A percentile compares a stretch with the other conserved stretches of the same genome.
phyloP scores from a whole-genome alignment of 2,797 vertebrate species.

The Acropternis orthonyx region DNA sequence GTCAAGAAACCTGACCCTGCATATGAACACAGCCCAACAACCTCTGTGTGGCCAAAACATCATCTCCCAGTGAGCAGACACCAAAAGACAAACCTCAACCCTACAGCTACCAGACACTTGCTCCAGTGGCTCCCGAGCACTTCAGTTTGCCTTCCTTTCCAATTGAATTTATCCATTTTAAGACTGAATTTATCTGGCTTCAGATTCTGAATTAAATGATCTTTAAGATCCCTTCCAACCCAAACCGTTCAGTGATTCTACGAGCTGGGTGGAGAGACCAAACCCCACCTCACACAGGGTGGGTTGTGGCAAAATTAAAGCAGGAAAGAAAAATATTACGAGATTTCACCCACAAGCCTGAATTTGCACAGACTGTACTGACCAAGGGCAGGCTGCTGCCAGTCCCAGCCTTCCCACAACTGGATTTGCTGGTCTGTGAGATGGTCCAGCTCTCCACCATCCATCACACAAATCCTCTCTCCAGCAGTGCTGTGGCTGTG shows the following conservation, averaged over 20 bases:
- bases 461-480: not conserved
- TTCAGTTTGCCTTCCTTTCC: not conserved
- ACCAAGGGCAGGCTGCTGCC: not conserved
- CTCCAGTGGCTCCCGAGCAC: not conserved
- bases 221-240: not conserved
- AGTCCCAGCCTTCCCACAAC: not conserved
- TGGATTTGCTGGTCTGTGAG: not conserved
- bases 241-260: not conserved
- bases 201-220: not conserved
- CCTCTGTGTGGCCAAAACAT: not conserved
- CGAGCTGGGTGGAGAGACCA: not conserved
- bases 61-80: not conserved
- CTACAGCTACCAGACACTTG: accelerated
- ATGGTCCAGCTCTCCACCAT: not conserved
- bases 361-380: accelerated
- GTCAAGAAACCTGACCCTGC: not conserved
- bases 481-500: accelerated
- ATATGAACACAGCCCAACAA: not conserved
- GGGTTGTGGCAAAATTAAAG: not conserved
- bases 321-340: not conserved
- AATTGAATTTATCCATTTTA: not conserved
- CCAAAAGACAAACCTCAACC: not conserved
- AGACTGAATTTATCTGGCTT: not conserved
- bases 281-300: not conserved
- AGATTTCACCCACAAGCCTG: not conserved